Base-by-base conservation (phyloP, 2,888 invertebrate genomes). In the Flabesymbios commensalis region DNA sequence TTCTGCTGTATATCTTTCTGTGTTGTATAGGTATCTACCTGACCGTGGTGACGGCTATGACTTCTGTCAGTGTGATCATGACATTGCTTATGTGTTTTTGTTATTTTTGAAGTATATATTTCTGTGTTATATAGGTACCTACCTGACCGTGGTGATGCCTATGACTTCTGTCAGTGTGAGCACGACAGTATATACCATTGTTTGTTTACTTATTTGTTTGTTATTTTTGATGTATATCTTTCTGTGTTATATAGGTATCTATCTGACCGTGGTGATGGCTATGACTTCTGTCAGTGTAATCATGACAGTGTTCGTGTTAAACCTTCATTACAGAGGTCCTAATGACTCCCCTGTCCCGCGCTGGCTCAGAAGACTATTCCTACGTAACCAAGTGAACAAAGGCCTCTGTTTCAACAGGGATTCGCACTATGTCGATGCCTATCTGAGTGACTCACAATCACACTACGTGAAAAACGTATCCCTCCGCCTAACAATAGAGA, bases 241-340 rank as follows among this genome's bases (percentile, higher is more conserved):
- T 36, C 10, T 36, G 65, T 48, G 32, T 47, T 36, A 64, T 74
- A 17, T 73, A 86, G 86, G 86, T 65, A 85, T 87, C 57, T 87
- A 87, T 75, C 75, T 87, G 67, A 87, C 86, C 1, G 83, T 84
- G 14, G 86, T 86, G 39, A 87, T 87, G 87, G 84, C 84, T 31
- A 82, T 87, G 74, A 86, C 86, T n/a, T 85, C 86, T 32, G 82
- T 86, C 59, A 86, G 86, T 3, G 86, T 84, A 64, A 85, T 86
- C 57, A 83, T 85, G 81, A 85, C 86, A 2, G 85, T 86, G 52
- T 81, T 85, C 63, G 87, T 87, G 2, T 79, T 87, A 22, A 87
- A 87, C 74, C 85, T 86, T 59, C 87, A 87, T 70, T 86, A 87
- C 75, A 78, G 86, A 53, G 85, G 85, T 4, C 86, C 78, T 1